phyloP scores from a whole-genome alignment of 1,140 invertebrate genomes.

The Zaprionus lachaisei region DNA sequence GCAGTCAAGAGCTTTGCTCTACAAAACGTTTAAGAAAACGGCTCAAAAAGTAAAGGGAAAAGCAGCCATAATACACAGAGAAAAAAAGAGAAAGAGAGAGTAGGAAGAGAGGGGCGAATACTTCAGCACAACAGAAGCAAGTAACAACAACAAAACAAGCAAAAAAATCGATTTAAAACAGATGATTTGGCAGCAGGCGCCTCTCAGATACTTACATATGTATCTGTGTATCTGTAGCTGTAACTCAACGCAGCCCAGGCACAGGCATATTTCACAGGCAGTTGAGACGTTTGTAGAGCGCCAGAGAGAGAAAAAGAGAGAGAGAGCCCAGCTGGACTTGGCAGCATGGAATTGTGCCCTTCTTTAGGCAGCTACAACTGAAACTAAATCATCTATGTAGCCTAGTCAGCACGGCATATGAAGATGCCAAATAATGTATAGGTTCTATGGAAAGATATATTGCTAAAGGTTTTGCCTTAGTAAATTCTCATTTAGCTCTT shows the following conservation, averaged over 20 bases:
- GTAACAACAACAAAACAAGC: slow-evolving; percentile 48
- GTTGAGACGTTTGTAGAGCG: slow-evolving; percentile 41
- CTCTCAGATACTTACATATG: slow-evolving; percentile 48
- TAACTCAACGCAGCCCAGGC: slow-evolving; percentile 13
- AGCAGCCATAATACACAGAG: slow-evolving; percentile 15
- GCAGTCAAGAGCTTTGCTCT: neutral
- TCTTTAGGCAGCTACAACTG: neutral
- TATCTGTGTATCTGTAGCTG: slow-evolving; percentile 51
- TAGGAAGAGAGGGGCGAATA: neutral
- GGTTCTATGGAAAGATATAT: neutral
- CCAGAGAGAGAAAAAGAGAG: neutral
- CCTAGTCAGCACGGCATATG: neutral
- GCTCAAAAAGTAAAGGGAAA: slow-evolving; percentile 18
- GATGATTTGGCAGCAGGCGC: slow-evolving; percentile 75
- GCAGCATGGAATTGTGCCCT: neutral
- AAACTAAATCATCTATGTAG: neutral
- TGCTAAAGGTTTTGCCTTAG: neutral
- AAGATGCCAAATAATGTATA: neutral
- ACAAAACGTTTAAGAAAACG: slow-evolving; percentile 7
- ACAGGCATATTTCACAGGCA: slow-evolving; percentile 53
- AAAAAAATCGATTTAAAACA: slow-evolving; percentile 81
- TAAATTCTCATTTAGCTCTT: neutral
- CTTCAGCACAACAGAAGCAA: slow-evolving; percentile 2
- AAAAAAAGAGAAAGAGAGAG: neutral
- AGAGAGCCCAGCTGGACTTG: slow-evolving; percentile 14